phyloP scores from a whole-genome alignment of 2,888 invertebrate species.

The Bombylius major region DNA sequence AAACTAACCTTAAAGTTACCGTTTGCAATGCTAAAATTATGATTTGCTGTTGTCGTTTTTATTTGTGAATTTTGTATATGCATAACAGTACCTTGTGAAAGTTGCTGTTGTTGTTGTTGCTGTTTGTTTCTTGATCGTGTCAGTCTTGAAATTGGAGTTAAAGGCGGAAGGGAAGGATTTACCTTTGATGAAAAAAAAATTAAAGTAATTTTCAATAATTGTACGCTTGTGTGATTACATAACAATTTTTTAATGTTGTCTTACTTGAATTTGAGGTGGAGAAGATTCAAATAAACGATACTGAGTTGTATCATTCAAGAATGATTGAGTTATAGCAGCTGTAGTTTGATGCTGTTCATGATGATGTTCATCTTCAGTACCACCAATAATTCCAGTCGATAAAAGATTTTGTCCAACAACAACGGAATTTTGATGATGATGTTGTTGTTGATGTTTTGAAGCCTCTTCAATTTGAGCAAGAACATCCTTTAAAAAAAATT shows the following conservation, averaged over 20 bases:
- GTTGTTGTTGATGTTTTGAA: conserved; percentile 1
- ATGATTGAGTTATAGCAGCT: conserved; percentile 5
- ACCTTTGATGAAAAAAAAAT: neutral
- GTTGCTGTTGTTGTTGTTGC: too few species aligned
- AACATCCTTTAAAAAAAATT: neutral
- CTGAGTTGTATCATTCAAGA: conserved; percentile 3
- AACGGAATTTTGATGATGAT: neutral
- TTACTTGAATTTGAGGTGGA: neutral
- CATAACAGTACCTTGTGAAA: neutral
- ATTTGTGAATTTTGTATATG: neutral
- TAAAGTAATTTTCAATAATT: too few species aligned
- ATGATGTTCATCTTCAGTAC: neutral
- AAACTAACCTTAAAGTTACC: too few species aligned
- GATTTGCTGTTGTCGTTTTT: neutral
- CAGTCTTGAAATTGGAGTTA: conserved; percentile 15
- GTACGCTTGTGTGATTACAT: too few species aligned
- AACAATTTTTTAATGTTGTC: too few species aligned
- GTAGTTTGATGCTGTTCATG: neutral
- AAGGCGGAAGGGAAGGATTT: conserved; percentile 14
- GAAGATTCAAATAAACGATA: neutral
- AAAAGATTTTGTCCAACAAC: neutral
- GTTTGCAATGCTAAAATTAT: too few species aligned
- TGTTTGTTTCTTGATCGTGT: conserved; percentile 5
- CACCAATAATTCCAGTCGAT: neutral
- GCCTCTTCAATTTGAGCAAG: neutral